Percentiles rank a stretch among this genome's conserved stretches.
Conservation (phyloP, 2,888 invertebrate genomes). For the Perizoma affinitatum region DNA sequence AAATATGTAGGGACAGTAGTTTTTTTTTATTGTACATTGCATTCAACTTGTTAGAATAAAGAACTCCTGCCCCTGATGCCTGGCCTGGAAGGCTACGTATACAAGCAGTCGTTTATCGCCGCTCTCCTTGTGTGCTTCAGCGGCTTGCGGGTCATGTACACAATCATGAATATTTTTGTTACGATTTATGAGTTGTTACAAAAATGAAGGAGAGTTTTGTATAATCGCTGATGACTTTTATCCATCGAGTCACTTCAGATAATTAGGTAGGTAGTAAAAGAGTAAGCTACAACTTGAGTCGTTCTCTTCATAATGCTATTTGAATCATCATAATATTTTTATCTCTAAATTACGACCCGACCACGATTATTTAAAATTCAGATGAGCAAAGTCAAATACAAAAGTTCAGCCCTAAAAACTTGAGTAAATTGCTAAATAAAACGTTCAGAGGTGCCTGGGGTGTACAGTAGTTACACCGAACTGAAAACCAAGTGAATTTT, state of each 20-base stretch:
- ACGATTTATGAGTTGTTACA: too few relatives aligned
- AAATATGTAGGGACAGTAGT: too few relatives aligned
- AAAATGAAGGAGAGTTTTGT: too few relatives aligned
- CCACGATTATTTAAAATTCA: conserved; percentile 22
- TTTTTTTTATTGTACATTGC: too few relatives aligned
- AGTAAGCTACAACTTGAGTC: background rate
- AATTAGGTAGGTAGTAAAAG: too few relatives aligned
- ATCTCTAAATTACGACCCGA: conserved; percentile 22
- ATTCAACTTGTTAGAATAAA: too few relatives aligned
- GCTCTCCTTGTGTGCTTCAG: conserved; percentile 14
- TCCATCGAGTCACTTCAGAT: too few relatives aligned
- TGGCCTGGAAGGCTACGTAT: too few relatives aligned
- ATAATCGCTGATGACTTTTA: too few relatives aligned
- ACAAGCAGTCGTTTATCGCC: too few relatives aligned
- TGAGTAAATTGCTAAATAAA: conserved; percentile 23
- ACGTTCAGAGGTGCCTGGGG: conserved; percentile 22
- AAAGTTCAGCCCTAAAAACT: conserved; percentile 26
- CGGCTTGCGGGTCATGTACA: conserved; percentile 14
- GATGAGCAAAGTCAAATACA: conserved; percentile 18
- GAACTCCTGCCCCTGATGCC: too few relatives aligned
- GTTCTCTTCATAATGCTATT: conserved; percentile 1
- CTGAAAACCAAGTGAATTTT: conserved; percentile 32
- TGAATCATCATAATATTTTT: conserved; percentile 22
- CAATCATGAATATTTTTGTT: too few relatives aligned
- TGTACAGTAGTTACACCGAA: conserved; percentile 14